Base-by-base conservation (phyloP, 2,113 vertebrate species). In the Hiodon alosoides region DNA sequence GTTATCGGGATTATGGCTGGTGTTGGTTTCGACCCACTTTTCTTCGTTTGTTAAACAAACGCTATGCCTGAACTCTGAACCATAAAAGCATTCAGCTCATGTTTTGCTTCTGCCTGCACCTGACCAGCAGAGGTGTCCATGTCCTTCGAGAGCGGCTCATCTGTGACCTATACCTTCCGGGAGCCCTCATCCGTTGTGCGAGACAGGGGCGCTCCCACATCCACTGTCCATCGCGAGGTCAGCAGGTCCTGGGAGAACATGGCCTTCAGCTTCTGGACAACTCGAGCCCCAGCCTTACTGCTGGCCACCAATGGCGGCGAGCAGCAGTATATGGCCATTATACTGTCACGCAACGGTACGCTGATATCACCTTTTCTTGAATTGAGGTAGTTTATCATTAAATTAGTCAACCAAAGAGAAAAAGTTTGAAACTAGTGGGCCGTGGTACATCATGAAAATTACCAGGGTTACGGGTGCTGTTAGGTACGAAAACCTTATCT, bases 181-280 rank as follows among this genome's bases (percentile, higher is more conserved):
- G 96, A 98, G 78, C 94, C 95, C 2, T 96, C 96, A 81, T 96
- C 94, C 0, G 95, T 98, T 81, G 95, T 94, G 76, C 96, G 94
- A 89, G 97, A 98, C 82, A 71, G 87, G 68, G 98, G 89, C 77
- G 84, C 87, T 0, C 88, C 90, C 54, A 92, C 92, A 17, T 94
- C 94, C 83, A 88, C 93, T 9, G 90, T 93, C 72, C 95, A 95
- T 54, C 81, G 82, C 0, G 95, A 95, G 65, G 83, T 86, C 17
- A 82, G 91, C 16, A 71, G 87, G 46, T 90, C 95, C 79, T 91
- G 92, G 83, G 97, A 98, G 82, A 94, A 90, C 62, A 87, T 96
- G 46, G 91, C 92, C 0, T 90, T 99, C 82, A 96, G 93, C 82
- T 98, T 99, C 78, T 81, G 94, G 75, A 98, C 96, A 0, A 87